A percentile compares a stretch with the other conserved stretches of the same genome.
Conservation (phyloP, 1,140 invertebrate species). For the Lordiphosa clarofinis region DNA sequence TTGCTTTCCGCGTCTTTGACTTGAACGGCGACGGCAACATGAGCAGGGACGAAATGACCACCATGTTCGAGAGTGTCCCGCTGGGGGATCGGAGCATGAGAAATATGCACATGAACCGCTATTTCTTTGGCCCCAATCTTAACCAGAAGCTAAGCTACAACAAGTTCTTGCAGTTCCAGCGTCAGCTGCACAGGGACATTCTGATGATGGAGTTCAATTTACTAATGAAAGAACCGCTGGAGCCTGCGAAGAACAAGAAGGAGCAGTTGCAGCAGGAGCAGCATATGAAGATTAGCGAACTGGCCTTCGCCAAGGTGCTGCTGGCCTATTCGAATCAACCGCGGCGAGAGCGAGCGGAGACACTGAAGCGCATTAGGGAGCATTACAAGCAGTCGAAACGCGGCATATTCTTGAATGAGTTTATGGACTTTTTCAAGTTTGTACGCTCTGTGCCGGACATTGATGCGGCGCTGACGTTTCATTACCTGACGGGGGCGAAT, state of each 20-base stretch:
- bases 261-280: background rate
- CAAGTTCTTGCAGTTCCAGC: conserved; percentile 29
- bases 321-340: conserved; percentile 7
- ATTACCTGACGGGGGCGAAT: conserved; percentile 39
- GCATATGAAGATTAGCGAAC: conserved; percentile 22
- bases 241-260: background rate
- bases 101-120: conserved; percentile 5
- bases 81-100: conserved; percentile 7
- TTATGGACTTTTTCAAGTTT: conserved; percentile 35
- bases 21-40: conserved; percentile 14
- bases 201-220: conserved; percentile 33
- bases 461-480: conserved; percentile 27
- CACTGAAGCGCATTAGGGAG: conserved; percentile 13
- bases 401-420: conserved; percentile 31
- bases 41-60: conserved; percentile 8
- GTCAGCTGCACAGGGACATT: conserved; percentile 18
- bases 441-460: conserved; percentile 22
- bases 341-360: background rate
- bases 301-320: conserved; percentile 35
- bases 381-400: conserved; percentile 2
- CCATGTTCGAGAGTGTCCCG: conserved; percentile 2
- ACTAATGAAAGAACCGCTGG: background rate
- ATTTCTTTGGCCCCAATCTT: conserved; percentile 25
- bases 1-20: conserved; percentile 39
- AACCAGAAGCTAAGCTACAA: conserved; percentile 14